Evolutionary conservation across 2,797 vertebrate genomes (phyloP).

Genomic region (Macropus fuliginosus): DNA sequence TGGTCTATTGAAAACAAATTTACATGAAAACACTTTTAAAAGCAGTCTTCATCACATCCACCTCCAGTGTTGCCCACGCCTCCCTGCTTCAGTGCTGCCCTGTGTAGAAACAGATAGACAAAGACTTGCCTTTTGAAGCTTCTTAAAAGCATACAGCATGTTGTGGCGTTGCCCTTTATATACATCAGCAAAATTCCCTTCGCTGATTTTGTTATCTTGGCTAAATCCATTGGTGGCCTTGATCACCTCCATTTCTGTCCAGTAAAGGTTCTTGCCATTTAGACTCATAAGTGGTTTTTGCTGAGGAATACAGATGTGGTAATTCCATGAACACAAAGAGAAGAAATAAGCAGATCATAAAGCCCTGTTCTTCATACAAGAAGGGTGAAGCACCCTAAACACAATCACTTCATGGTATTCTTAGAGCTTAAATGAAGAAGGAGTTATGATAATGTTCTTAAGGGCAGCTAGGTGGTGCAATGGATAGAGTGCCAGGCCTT

Average conservation of each 20-base stretch:
- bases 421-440: not conserved
- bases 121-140: conserved; percentile 83
- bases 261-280: conserved; percentile 76
- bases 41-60: not conserved
- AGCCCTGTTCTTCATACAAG: not conserved
- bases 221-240: conserved; percentile 83
- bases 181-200: conserved; percentile 84
- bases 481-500: not conserved
- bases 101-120: not conserved
- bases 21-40: not conserved
- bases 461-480: not conserved
- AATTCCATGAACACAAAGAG: conserved; percentile 71
- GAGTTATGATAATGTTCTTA: not conserved
- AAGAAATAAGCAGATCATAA: conserved; percentile 64
- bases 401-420: not conserved
- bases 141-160: conserved; percentile 81
- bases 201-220: conserved; percentile 78
- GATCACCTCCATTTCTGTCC: conserved; percentile 82
- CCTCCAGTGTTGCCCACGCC: not conserved
- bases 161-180: conserved; percentile 83
- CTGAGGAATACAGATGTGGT: conserved; percentile 72
- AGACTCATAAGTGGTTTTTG: conserved; percentile 76
- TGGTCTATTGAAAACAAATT: conserved; percentile 71
- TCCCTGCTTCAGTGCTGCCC: not conserved
- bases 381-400: not conserved